Evolutionary conservation across 2,888 invertebrate species (phyloP), one percentile per base, ranked within the genome.

Genomic region (Marronus borbonicus): DNA sequence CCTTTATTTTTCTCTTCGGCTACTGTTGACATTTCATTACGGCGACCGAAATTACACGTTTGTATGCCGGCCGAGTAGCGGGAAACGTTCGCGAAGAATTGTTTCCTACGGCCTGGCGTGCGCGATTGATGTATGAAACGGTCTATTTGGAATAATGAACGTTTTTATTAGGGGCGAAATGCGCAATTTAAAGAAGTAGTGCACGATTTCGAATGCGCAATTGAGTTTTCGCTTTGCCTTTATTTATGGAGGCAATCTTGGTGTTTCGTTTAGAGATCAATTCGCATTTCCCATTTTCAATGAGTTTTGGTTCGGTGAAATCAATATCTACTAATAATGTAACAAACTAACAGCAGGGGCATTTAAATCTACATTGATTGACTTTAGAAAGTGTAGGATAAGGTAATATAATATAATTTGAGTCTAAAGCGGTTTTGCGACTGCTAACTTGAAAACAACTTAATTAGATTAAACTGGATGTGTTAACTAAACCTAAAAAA

Each of bases 11-110:
- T 39, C 70, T 39, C 55, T 58, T 36, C 65, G 66, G 17, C 58
- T 44, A 44, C 44, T 44, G 70, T 70, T 70, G 70, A 70, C 70
- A 70, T 70, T 70, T 70, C 70, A 70, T 70, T 70, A 70, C 20
- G 36, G 12, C 70, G 70, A 36, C 58, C 58, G 39, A 70, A 70
- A 70, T 70, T 70, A 55, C 31, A 20, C 70, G 55, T 28, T 70
- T 36, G 36, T 55, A 31, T 55, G 58, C 36, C 31, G 55, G 36
- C 12, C n/a, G 70, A 8, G 36, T 58, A 58, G 55, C 17, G 12
- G 14, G 70, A 31, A 70, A 70, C 36, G 55, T 36, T 58, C 44
- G 17, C 31, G 8, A 36, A 31, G 55, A 70, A 70, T 55, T 70
- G 70, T 70, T 58, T 44, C 44, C 44, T 44, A 10, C 44, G 10